Evolutionary conservation across 2,888 invertebrate species (phyloP).

Genomic region (Mythimna lalbum): DNA sequence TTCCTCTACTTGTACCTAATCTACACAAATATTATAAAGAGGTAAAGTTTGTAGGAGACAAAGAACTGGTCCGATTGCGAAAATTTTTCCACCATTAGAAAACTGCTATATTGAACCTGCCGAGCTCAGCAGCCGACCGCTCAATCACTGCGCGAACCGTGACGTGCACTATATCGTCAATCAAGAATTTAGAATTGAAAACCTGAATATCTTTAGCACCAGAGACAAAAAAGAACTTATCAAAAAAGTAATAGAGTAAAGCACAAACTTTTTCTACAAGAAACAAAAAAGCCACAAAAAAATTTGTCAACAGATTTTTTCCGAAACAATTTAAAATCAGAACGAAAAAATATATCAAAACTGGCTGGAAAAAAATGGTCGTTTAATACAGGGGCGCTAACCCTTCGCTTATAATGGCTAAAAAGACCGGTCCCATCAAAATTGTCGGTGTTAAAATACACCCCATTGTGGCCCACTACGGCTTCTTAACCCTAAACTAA

Average conservation of each 20-base stretch:
- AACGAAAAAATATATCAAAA: slow-evolving; percentile 50
- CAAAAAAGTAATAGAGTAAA: background rate
- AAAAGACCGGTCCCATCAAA: slow-evolving; percentile 82
- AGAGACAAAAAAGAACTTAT: background rate
- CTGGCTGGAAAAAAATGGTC: slow-evolving; percentile 51
- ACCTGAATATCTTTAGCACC: background rate
- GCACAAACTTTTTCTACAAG: background rate
- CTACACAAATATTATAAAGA: too few relatives aligned
- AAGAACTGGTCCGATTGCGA: too few relatives aligned
- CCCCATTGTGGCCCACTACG: slow-evolving; percentile 82
- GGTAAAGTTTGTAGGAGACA: too few relatives aligned
- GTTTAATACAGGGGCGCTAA: slow-evolving; percentile 72
- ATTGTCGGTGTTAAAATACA: slow-evolving; percentile 87
- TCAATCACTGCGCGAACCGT: too few relatives aligned
- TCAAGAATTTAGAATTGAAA: too few relatives aligned
- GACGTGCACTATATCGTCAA: too few relatives aligned
- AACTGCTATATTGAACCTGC: too few relatives aligned
- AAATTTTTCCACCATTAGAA: too few relatives aligned
- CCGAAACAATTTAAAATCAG: slow-evolving; percentile 15
- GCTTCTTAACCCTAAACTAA: slow-evolving; percentile 88
- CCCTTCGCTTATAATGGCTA: slow-evolving; percentile 79
- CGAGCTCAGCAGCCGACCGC: too few relatives aligned
- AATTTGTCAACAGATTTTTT: slow-evolving; percentile 23
- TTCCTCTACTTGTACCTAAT: too few relatives aligned
- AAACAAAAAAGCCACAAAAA: slow-evolving; percentile 30